Conservation (phyloP, 2,113 vertebrate genomes). For the Atractosteus spatula region DNA sequence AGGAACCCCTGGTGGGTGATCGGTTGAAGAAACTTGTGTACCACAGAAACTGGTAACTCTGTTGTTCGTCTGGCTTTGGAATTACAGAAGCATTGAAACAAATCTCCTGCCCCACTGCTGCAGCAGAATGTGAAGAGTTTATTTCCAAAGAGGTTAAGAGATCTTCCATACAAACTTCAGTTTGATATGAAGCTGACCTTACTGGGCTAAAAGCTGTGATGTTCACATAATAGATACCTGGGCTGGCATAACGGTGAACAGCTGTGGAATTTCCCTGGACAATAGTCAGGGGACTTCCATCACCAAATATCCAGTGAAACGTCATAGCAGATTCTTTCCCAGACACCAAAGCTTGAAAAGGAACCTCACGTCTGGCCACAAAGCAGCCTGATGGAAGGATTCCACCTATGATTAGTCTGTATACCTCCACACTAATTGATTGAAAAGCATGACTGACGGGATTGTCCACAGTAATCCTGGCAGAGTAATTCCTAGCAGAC, state of each 20-base stretch:
- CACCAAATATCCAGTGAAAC: constrained; percentile 68
- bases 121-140: constrained; percentile 28
- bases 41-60: constrained; percentile 56
- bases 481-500: constrained; percentile 56
- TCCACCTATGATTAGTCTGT: constrained; percentile 45
- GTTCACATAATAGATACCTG: constrained; percentile 48
- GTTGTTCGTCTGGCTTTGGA: constrained; percentile 34
- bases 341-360: constrained; percentile 47
- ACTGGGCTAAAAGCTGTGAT: constrained; percentile 49
- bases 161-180: constrained; percentile 51
- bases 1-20: constrained; percentile 20
- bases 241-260: constrained; percentile 47
- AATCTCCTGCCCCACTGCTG: constrained; percentile 44
- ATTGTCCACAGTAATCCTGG: constrained; percentile 53
- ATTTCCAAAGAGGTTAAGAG: constrained; percentile 45
- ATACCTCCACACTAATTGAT: constrained; percentile 48
- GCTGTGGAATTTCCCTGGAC: constrained; percentile 40
- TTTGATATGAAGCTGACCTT: constrained; percentile 30
- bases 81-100: constrained; percentile 50
- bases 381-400: constrained; percentile 52
- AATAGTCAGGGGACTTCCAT: constrained; percentile 39
- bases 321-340: constrained; percentile 41
- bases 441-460: constrained; percentile 39
- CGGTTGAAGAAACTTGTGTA: constrained; percentile 26
- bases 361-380: constrained; percentile 31